A percentile compares a stretch with the other conserved stretches of the same genome.
These are phyloP conservation scores for Homarus gammarus DNA, from an alignment of 2,888 invertebrate species.

Conservation along the genomic window DNA sequence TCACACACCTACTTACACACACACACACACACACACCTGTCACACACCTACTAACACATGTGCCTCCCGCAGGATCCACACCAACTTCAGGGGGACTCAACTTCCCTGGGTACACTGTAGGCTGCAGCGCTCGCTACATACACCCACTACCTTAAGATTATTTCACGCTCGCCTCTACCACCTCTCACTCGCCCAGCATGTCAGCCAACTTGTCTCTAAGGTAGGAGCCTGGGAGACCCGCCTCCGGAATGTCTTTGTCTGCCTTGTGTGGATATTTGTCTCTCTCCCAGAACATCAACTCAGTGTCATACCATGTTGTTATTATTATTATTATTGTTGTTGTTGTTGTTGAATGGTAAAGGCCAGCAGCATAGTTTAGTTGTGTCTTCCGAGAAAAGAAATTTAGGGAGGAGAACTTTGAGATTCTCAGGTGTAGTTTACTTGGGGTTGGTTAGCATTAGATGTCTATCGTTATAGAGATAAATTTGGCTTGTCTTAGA, in stretches of 20 bases:
- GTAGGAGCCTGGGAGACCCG: conserved; percentile 47
- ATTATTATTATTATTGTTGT: no score
- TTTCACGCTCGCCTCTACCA: conserved; percentile 27
- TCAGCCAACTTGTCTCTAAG: conserved; percentile 20
- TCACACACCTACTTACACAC: conserved; percentile 1
- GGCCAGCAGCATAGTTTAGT: no score
- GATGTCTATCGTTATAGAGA: no score
- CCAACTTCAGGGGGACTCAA: conserved; percentile 30
- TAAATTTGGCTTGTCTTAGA: no score
- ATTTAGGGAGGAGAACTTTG: no score
- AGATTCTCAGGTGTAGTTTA: no score
- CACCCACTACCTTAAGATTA: conserved; percentile 63
- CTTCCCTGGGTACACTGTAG: conserved; percentile 66
- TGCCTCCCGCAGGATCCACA: conserved; percentile 51
- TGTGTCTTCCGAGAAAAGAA: no score
- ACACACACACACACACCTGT: conserved; percentile 7
- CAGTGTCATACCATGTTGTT: no score
- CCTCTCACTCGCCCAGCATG: background rate
- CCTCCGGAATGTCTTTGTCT: conserved; percentile 14
- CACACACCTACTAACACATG: conserved; percentile 14
- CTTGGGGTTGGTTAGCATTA: no score
- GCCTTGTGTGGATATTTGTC: background rate
- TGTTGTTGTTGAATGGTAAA: no score
- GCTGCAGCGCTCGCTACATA: conserved; percentile 65
- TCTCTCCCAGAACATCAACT: background rate